Conservation (phyloP, 2,888 invertebrate genomes). For the Drosophila atripex region DNA sequence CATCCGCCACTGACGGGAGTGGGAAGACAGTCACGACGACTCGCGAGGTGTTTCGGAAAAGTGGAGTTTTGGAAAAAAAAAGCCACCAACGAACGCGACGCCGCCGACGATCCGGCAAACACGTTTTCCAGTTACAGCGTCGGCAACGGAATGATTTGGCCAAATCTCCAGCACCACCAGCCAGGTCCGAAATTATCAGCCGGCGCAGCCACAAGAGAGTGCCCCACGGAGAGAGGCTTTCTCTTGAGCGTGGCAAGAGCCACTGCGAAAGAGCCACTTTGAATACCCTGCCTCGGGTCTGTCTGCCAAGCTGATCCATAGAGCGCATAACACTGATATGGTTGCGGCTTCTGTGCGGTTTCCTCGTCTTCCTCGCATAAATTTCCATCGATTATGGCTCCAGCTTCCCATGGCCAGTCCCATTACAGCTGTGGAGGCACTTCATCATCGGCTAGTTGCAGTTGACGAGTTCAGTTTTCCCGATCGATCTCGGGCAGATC, state of each 20-base stretch:
- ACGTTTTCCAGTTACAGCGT: constrained; percentile 71
- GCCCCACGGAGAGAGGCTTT: constrained; percentile 31
- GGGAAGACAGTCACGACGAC: constrained; percentile 3
- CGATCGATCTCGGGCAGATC: neutral
- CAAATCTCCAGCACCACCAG: constrained; percentile 58
- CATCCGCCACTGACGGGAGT: too few relatives aligned
- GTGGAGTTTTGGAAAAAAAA: neutral
- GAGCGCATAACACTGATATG: neutral
- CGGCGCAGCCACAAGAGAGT: constrained; percentile 13
- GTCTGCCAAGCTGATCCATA: constrained; percentile 9
- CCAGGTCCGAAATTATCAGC: constrained; percentile 52
- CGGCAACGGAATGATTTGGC: constrained; percentile 73
- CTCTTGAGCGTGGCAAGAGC: constrained; percentile 15
- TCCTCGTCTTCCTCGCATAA: constrained; percentile 10
- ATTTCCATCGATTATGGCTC: constrained; percentile 10
- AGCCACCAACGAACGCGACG: constrained; percentile 24
- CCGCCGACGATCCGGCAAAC: constrained; percentile 50
- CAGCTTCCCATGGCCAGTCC: constrained; percentile 8
- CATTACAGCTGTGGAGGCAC: constrained; percentile 16
- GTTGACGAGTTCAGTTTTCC: neutral
- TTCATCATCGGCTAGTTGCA: constrained; percentile 15
- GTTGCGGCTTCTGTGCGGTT: constrained; percentile 19
- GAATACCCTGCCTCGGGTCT: constrained; percentile 21
- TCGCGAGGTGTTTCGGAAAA: constrained; percentile 10
- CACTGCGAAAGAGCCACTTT: constrained; percentile 19